phyloP scores from a whole-genome alignment of 2,888 invertebrate genomes.

The Rhogogaster chlorosoma region DNA sequence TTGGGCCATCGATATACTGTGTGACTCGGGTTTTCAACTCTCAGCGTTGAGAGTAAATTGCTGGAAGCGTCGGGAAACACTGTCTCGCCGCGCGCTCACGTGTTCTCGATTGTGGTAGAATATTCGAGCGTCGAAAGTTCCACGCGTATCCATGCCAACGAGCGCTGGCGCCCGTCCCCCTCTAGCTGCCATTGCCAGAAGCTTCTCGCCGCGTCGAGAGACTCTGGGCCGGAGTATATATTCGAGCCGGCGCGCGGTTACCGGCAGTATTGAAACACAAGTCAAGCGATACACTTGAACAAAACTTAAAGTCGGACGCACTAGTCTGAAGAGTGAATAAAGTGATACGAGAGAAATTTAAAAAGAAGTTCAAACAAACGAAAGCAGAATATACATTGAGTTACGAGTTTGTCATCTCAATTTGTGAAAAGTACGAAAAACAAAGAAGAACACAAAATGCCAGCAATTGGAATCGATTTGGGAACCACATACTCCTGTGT shows the following conservation, averaged over 20 bases:
- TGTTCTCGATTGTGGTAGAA: background rate
- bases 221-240: conserved; percentile 51
- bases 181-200: background rate
- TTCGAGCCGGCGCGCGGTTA: conserved; percentile 35
- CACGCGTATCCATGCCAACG: conserved; percentile 1
- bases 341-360: background rate
- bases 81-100: background rate
- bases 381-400: conserved; percentile 69
- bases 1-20: too few relatives aligned
- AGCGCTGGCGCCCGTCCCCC: background rate
- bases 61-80: background rate
- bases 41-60: background rate
- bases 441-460: too few relatives aligned
- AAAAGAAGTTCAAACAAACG: conserved; percentile 57
- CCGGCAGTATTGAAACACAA: conserved; percentile 55
- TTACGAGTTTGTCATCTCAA: conserved; percentile 78
- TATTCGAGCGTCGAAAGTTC: background rate
- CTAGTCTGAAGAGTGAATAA: background rate
- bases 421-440: conserved; percentile 79
- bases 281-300: conserved; percentile 53
- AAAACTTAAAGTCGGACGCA: conserved; percentile 36
- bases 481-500: too few relatives aligned
- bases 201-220: conserved; percentile 1
- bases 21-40: too few relatives aligned
- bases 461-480: too few relatives aligned